These are phyloP conservation scores for Sminthurinus signatus DNA, from an alignment of 1,140 invertebrate genomes.

Conservation along the genomic window DNA sequence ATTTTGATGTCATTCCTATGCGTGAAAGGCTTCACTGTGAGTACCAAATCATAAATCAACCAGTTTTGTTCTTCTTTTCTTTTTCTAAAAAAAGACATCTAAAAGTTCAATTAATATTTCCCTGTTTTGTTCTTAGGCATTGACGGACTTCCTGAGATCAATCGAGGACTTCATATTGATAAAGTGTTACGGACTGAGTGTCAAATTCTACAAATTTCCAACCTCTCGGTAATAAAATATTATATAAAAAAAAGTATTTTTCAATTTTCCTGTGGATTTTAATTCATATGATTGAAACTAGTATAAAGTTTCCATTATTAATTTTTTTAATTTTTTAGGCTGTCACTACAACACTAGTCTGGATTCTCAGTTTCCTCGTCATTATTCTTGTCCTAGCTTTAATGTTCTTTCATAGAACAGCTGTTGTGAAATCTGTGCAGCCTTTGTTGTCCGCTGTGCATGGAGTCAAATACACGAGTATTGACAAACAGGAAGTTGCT, in stretches of 20 bases:
- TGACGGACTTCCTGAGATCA: constrained; percentile 38
- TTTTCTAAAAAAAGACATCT: too few species aligned
- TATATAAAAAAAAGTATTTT: too few species aligned
- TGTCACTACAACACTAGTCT: constrained; percentile 43
- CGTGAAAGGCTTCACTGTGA: constrained; percentile 49
- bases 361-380: constrained; percentile 48
- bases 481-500: constrained; percentile 50
- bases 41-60: too few species aligned
- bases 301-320: too few species aligned
- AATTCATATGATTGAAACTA: too few species aligned
- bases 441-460: constrained; percentile 59
- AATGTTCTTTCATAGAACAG: constrained; percentile 49
- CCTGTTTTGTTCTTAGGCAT: too few species aligned
- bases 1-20: constrained; percentile 51
- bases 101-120: too few species aligned
- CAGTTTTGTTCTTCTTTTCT: too few species aligned
- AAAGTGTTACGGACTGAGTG: constrained; percentile 42
- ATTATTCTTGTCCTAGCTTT: constrained; percentile 53
- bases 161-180: constrained; percentile 46
- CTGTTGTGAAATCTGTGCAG: constrained; percentile 52
- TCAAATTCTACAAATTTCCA: constrained; percentile 18
- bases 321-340: too few species aligned
- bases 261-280: too few species aligned
- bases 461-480: constrained; percentile 67
- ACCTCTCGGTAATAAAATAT: constrained; percentile 2